A percentile compares a stretch with the other conserved stretches of the same genome.
These are phyloP conservation scores for Tinea pellionella DNA, from an alignment of 2,888 invertebrate species.

Conservation along the genomic window DNA sequence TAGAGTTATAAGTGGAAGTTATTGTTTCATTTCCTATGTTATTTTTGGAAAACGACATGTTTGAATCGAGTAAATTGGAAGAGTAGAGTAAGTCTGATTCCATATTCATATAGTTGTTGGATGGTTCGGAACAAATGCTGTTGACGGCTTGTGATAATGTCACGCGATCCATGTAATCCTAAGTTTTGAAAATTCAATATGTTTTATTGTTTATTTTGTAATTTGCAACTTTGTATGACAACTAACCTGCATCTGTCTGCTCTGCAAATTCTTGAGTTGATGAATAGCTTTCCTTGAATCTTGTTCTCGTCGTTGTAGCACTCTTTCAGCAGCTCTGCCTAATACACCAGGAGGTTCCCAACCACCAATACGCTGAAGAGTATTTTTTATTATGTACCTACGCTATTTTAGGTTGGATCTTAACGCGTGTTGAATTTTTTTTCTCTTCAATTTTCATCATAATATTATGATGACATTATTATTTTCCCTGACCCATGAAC, in stretches of 20 bases:
- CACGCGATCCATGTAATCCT: slow-evolving; percentile 61
- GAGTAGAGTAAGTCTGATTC: slow-evolving; percentile 54
- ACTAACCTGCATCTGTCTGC: slow-evolving; percentile 51
- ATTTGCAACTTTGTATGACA: background rate
- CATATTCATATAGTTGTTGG: slow-evolving; percentile 43
- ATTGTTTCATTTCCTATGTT: slow-evolving; percentile 43
- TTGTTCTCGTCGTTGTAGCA: slow-evolving; percentile 50
- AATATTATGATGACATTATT: too few species aligned
- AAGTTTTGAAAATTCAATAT: too few species aligned
- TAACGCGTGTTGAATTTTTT: too few species aligned
- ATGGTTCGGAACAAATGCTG: slow-evolving; percentile 49
- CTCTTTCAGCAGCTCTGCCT: slow-evolving; percentile 52
- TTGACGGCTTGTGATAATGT: slow-evolving; percentile 57
- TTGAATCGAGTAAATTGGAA: slow-evolving; percentile 43
- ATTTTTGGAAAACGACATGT: slow-evolving; percentile 41
- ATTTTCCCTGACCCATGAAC: too few species aligned
- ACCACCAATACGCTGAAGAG: slow-evolving; percentile 31
- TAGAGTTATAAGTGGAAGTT: slow-evolving; percentile 36
- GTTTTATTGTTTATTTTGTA: too few species aligned
- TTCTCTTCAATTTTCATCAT: too few species aligned
- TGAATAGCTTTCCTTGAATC: slow-evolving; percentile 61
- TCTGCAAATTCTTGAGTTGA: slow-evolving; percentile 53
- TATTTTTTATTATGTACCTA: background rate
- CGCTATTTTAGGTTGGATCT: too few species aligned
- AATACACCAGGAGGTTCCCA: slow-evolving; percentile 45